Percentiles rank a stretch among this genome's conserved stretches.
Conservation (phyloP, 2,888 invertebrate species). For the Erpobdella octoculata region DNA sequence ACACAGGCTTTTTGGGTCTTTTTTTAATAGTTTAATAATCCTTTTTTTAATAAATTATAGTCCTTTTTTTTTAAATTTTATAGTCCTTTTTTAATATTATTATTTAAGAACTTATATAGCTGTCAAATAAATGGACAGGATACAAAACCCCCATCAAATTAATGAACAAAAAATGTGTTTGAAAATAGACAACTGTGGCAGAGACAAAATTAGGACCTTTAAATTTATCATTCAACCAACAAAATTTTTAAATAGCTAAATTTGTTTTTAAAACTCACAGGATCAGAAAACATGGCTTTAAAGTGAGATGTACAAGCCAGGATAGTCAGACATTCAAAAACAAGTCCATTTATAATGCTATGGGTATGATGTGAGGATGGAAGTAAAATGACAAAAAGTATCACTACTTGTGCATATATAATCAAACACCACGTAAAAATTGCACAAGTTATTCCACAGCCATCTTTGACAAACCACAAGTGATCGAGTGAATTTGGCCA, state of each 20-base stretch:
- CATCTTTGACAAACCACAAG: conserved; percentile 69
- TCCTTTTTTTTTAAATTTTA: too few relatives aligned
- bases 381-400: conserved; percentile 68
- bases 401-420: conserved; percentile 78
- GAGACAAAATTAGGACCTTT: too few relatives aligned
- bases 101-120: too few relatives aligned
- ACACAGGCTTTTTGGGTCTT: too few relatives aligned
- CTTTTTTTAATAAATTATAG: too few relatives aligned
- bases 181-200: too few relatives aligned
- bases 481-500: conserved; percentile 30
- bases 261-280: conserved; percentile 59
- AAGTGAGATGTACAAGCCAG: conserved; percentile 69
- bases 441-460: conserved; percentile 76
- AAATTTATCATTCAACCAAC: background rate
- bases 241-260: background rate
- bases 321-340: conserved; percentile 70
- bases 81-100: too few relatives aligned
- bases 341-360: conserved; percentile 61
- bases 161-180: too few relatives aligned
- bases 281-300: conserved; percentile 76
- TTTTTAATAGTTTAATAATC: too few relatives aligned
- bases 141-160: too few relatives aligned
- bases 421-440: conserved; percentile 72
- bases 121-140: too few relatives aligned
- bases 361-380: conserved; percentile 62